phyloP scores from a whole-genome alignment of 2,113 vertebrate species.

The Himantopus leucocephalus region DNA sequence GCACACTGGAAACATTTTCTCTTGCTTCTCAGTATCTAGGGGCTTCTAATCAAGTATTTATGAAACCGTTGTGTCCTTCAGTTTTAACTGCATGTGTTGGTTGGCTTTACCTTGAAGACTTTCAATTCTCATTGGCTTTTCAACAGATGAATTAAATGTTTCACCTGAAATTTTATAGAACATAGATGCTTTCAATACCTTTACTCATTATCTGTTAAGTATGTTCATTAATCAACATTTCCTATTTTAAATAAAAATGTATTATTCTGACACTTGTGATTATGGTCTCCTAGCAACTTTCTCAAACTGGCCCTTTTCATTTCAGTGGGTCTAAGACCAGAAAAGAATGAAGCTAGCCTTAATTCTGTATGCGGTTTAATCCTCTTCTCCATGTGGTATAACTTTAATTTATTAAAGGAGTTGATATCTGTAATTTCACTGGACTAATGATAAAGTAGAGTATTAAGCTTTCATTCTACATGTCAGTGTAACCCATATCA shows the following conservation, averaged over 20 bases:
- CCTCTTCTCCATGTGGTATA: slow-evolving; percentile 20
- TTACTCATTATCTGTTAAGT: slow-evolving; percentile 44
- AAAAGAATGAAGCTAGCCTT: slow-evolving; percentile 1
- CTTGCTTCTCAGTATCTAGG: not conserved
- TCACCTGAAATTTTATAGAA: slow-evolving; percentile 33
- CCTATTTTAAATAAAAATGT: slow-evolving; percentile 62
- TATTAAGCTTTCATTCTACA: slow-evolving; percentile 24
- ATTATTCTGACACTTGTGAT: slow-evolving; percentile 56
- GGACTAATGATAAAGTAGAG: slow-evolving; percentile 29
- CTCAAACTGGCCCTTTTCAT: not conserved
- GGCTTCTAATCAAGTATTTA: not conserved
- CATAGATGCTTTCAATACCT: slow-evolving; percentile 47
- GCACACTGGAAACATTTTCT: not conserved
- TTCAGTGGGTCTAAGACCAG: not conserved
- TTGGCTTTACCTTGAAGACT: slow-evolving; percentile 37
- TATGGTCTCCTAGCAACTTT: slow-evolving; percentile 62
- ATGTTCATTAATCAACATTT: slow-evolving; percentile 61
- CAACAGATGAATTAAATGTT: slow-evolving; percentile 39
- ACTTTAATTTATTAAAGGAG: slow-evolving; percentile 39
- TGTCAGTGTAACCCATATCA: not conserved
- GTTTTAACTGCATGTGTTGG: not conserved
- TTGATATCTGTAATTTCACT: slow-evolving; percentile 39
- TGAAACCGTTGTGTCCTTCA: not conserved
- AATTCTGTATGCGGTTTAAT: slow-evolving; percentile 26
- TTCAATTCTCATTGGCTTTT: slow-evolving; percentile 27